Percentiles rank a stretch among this genome's conserved stretches.
These are phyloP conservation scores for Neodontobutis hainanensis DNA, from an alignment of 2,113 vertebrate genomes.

Conservation along the genomic window DNA sequence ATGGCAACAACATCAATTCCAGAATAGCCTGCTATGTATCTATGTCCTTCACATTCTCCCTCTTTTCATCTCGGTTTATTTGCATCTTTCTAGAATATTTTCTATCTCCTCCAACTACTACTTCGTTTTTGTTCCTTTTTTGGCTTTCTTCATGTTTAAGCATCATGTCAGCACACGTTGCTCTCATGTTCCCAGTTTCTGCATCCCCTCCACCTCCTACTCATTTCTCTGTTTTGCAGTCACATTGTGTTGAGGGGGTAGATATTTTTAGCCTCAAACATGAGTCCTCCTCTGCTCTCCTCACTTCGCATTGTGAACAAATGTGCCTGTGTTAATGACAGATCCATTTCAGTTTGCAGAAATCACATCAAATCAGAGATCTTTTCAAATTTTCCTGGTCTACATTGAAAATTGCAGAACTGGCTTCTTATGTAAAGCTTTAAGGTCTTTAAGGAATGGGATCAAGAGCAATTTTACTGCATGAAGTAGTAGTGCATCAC, in stretches of 20 bases:
- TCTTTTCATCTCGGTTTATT: slow-evolving; percentile 9
- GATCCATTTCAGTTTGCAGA: neutral
- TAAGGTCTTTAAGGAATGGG: too few species aligned
- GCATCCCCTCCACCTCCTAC: slow-evolving; percentile 21
- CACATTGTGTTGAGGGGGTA: slow-evolving; percentile 42
- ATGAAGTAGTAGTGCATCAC: too few species aligned
- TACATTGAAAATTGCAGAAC: too few species aligned
- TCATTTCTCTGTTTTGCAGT: slow-evolving; percentile 37
- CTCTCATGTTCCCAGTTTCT: neutral
- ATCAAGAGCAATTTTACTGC: too few species aligned
- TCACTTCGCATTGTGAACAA: slow-evolving; percentile 14
- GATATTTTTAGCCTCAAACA: slow-evolving; percentile 50
- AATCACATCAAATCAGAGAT: neutral
- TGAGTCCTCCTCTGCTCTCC: slow-evolving; percentile 29
- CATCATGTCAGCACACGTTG: neutral
- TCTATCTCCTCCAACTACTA: neutral
- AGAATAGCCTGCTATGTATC: slow-evolving; percentile 63
- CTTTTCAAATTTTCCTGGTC: too few species aligned
- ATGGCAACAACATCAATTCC: slow-evolving; percentile 73
- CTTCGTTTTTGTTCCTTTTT: neutral
- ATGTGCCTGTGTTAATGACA: slow-evolving; percentile 6
- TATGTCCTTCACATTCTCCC: slow-evolving; percentile 48
- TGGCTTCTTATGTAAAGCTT: too few species aligned
- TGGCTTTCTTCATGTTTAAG: neutral
- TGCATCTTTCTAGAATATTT: neutral